Evolutionary conservation across 2,888 invertebrate genomes (phyloP).

Genomic region (Eupithecia exiguata): DNA sequence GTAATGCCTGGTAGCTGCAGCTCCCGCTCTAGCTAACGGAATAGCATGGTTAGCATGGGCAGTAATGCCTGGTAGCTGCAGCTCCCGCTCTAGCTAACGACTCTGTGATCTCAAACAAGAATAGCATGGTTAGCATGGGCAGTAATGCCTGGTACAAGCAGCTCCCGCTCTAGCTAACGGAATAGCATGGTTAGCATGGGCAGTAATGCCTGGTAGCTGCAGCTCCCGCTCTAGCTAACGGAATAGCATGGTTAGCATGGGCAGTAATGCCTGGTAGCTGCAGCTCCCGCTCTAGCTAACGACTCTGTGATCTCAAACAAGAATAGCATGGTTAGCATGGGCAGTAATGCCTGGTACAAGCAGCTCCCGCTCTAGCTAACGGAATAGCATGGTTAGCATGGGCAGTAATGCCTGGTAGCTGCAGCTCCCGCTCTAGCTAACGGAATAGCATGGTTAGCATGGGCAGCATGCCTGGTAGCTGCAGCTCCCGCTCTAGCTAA

Average conservation of each 20-base stretch:
- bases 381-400: neutral
- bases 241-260: neutral
- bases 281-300: slow-evolving; percentile 21
- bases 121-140: neutral
- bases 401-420: neutral
- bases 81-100: slow-evolving; percentile 23
- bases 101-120: too few relatives aligned
- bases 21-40: slow-evolving; percentile 24
- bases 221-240: slow-evolving; percentile 22
- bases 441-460: neutral
- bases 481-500: slow-evolving; percentile 20
- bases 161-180: slow-evolving; percentile 23
- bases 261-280: neutral
- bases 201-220: neutral
- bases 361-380: slow-evolving; percentile 21
- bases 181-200: neutral
- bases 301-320: too few relatives aligned
- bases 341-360: neutral
- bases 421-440: slow-evolving; percentile 20
- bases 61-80: neutral
- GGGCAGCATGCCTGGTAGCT: neutral
- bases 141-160: neutral
- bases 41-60: neutral
- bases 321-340: neutral
- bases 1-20: neutral